Base-by-base conservation (phyloP, 2,888 invertebrate genomes). In the Nomada ruficornis region DNA sequence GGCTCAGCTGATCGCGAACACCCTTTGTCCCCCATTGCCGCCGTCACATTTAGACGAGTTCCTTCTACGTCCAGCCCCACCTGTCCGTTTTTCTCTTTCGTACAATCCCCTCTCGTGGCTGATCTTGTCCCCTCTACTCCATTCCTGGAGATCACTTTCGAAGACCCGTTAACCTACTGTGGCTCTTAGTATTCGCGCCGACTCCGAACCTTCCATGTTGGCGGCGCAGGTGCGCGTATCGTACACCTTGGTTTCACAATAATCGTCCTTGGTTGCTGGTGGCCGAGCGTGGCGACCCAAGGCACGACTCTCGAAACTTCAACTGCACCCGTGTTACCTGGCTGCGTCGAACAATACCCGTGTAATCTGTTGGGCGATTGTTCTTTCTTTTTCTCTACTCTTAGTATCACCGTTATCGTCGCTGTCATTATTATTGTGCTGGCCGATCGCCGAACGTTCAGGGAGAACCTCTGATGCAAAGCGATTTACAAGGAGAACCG, bases 81-180 rank as follows among this genome's bases (percentile, higher is more conserved):
- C 67, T 75, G 74, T n/a, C 20, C 59, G 47, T 76, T 74, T 83
- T 79, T 84, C 82, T 80, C 83, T 81, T 80, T 85, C 73, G 36
- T 63, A 36, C 67, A 52, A 74, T 73, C 75, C 80, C 75, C 68
- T 80, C 77, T 83, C 68, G 70, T 55, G 64, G 68, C 62, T 70
- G 26, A 26, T 36, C 57, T 18, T 44, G 44, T 64, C 78, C 77
- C 82, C 67, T 63, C 83, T 59, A 70, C 75, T 67, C 26, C 74
- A 26, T 72, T 59, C 64, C 75, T 82, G 81, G 83, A 84, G 80
- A 73, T 83, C 82, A 71, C 88, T 88, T 88, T 84, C 81, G 84
- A 86, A 92, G 93, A 92, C 92, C 93, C 91, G 92, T 93, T 94
- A 93, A 93, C 93, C 93, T 91, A 93, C 92, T 93, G 89, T 85